Evolutionary conservation across 2,888 invertebrate genomes (phyloP).

Genomic region (Callyntrura guangdongensis): DNA sequence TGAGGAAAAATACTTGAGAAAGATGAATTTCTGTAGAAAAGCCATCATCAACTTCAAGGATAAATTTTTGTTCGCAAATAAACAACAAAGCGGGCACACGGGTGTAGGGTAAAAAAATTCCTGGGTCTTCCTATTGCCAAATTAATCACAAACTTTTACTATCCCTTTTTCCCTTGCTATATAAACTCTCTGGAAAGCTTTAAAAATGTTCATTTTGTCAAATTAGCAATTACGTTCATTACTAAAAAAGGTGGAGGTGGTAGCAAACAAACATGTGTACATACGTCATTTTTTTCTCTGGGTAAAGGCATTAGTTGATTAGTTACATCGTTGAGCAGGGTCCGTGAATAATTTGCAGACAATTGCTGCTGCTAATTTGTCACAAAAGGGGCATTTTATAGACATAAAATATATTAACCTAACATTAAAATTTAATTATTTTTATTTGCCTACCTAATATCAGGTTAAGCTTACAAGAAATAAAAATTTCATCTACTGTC

Average conservation of each 20-base stretch:
- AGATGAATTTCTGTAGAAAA: conserved; percentile 24
- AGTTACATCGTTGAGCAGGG: too few relatives aligned
- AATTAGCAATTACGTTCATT: neutral
- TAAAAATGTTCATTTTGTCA: neutral
- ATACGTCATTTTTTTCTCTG: neutral
- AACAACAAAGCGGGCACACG: neutral
- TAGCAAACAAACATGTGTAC: neutral
- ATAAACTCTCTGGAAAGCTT: neutral
- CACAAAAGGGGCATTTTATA: too few relatives aligned
- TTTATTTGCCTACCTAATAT: neutral
- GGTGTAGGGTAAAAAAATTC: too few relatives aligned
- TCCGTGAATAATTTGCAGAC: too few relatives aligned
- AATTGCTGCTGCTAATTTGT: neutral
- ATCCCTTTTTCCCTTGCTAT: neutral
- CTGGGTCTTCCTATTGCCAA: neutral
- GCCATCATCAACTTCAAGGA: conserved; percentile 14
- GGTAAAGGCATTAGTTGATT: neutral
- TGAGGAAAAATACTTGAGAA: conserved; percentile 10
- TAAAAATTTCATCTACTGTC: neutral
- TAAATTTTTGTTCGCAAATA: neutral
- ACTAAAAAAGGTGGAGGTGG: neutral
- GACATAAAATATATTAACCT: too few relatives aligned
- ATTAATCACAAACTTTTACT: conserved; percentile 13
- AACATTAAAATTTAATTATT: neutral
- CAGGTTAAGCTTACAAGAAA: neutral